Evolutionary conservation across 53 echinoderm and acorn worm genomes (phyloP), one percentile per base, ranked within the genome.

Genomic region (Hippasteria phrygiana): DNA sequence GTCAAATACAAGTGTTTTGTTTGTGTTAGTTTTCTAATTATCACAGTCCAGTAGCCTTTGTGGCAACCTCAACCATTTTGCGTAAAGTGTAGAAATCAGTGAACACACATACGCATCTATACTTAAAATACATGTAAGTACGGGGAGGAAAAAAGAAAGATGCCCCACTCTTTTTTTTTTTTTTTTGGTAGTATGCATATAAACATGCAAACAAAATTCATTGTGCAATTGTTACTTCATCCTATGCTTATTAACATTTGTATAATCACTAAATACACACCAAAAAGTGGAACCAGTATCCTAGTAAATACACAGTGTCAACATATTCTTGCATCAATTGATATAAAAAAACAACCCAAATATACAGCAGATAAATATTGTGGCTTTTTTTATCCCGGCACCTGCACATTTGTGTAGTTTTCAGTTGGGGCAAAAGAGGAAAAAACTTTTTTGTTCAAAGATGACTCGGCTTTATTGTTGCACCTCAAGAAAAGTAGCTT

Each of bases 391-490:
- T 59, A 1, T 26, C 59, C 59, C 3, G 20, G 59, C 59, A 18
- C 59, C n/a, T 24, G 59, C 20, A 18, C 59, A 59, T 8, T 22
- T n/a, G 24, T 5, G 20, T 24, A 0, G 3, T 14, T 59, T 59
- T n/a, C n/a, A n/a, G n/a, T n/a, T n/a, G n/a, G n/a, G n/a, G n/a
- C n/a, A n/a, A n/a, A n/a, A n/a, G n/a, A n/a, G n/a, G n/a, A n/a
- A n/a, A n/a, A n/a, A n/a, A n/a, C 24, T 76, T 48, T n/a, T 76
- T 76, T 76, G 34, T 53, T 47, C 50, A 43, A 37, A 14, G 76
- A 76, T 76, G 76, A 76, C 51, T 32, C 17, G 51, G 54, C 43
- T 76, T 76, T 53, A 76, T 54, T 76, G 36, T 53, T 54, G 17
- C 32, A 28, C 50, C 76, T 50, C 33, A 50, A 48, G 51, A 53